phyloP scores from a whole-genome alignment of 2,113 vertebrate species.

The Phyllostomus hastatus region DNA sequence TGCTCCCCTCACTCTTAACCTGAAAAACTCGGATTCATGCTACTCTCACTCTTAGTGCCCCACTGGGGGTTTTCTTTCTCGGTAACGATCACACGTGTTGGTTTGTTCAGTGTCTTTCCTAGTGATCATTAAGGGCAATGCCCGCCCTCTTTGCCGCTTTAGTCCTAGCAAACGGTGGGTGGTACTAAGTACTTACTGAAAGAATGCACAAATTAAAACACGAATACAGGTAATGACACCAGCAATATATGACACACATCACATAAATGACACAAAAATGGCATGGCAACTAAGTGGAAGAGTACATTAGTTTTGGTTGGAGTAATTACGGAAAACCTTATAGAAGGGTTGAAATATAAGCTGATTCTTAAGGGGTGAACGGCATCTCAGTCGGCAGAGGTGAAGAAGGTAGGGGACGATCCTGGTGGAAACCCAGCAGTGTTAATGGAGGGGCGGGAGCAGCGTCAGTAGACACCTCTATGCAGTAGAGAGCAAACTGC shows the following conservation, averaged over 20 bases:
- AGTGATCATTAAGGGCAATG: neutral
- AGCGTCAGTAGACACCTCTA: neutral
- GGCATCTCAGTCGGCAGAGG: neutral
- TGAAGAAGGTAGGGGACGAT: neutral
- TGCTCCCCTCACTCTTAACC: neutral
- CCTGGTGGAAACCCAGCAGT: neutral
- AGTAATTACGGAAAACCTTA: neutral
- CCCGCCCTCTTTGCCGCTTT: neutral
- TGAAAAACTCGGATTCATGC: neutral
- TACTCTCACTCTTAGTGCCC: neutral
- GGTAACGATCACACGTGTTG: neutral
- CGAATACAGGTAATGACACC: neutral
- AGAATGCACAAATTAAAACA: neutral
- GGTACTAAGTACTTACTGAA: neutral
- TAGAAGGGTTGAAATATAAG: neutral
- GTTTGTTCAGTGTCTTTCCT: neutral
- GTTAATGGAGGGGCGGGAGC: neutral
- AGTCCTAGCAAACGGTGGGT: neutral
- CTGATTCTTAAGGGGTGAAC: neutral
- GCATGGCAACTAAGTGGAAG: neutral
- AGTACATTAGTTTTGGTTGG: neutral
- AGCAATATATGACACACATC: neutral
- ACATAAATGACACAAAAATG: neutral
- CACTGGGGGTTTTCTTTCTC: neutral
- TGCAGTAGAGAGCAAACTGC: neutral